These are phyloP conservation scores for Chaenocephalus aceratus DNA, from an alignment of 2,113 vertebrate species.

Conservation along the genomic window DNA sequence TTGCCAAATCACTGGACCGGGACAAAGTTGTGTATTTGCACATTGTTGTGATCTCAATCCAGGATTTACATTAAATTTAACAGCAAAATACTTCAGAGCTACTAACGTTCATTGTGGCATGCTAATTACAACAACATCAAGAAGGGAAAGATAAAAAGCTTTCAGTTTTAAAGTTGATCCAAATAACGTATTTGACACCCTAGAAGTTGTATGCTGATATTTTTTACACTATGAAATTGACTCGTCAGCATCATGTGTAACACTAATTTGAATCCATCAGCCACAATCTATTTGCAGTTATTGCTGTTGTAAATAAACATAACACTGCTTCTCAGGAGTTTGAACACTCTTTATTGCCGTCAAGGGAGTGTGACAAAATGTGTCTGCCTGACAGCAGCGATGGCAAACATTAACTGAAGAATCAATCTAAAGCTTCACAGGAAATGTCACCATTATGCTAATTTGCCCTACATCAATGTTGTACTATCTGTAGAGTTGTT, in stretches of 20 bases:
- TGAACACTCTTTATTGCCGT: constrained; percentile 37
- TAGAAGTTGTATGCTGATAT: constrained; percentile 1
- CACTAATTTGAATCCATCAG: constrained; percentile 60
- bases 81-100: constrained; percentile 5
- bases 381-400: constrained; percentile 19
- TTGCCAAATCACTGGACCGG: constrained; percentile 43
- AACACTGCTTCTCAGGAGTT: constrained; percentile 32
- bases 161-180: not conserved
- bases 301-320: constrained; percentile 61
- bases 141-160: not conserved
- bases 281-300: constrained; percentile 59
- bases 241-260: constrained; percentile 10
- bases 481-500: constrained; percentile 16
- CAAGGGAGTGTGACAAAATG: constrained; percentile 35
- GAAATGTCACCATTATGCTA: constrained; percentile 43
- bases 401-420: constrained; percentile 47
- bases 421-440: constrained; percentile 37
- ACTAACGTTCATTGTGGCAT: constrained; percentile 8
- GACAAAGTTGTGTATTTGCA: not conserved
- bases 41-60: constrained; percentile 30
- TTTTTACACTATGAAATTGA: constrained; percentile 27
- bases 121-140: constrained; percentile 33
- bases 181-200: constrained; percentile 20
- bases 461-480: constrained; percentile 36
- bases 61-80: constrained; percentile 41